Evolutionary conservation across 2,888 invertebrate genomes (phyloP).

Genomic region (Chamaedrilus cognettii): DNA sequence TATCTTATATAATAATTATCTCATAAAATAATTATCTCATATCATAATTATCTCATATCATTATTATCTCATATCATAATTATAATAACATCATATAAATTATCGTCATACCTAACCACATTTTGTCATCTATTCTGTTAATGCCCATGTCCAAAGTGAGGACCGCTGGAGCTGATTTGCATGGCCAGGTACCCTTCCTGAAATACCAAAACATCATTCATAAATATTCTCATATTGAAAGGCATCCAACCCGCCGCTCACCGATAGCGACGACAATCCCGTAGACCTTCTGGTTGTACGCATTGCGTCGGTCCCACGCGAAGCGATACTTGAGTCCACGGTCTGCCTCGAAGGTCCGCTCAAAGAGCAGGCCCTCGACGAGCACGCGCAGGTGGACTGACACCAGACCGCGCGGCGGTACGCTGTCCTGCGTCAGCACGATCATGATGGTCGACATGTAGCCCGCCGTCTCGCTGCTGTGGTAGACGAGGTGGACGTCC

Average conservation of each 20-base stretch:
- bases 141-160: no score
- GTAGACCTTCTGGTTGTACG: slow-evolving; percentile 97
- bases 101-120: no score
- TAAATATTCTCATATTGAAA: neutral
- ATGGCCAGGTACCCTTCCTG: no score
- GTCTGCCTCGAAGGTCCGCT: slow-evolving; percentile 93
- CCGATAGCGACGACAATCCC: slow-evolving; percentile 94
- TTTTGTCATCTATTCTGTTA: no score
- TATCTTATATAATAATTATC: no score
- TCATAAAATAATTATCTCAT: no score
- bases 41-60: no score
- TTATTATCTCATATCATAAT: neutral
- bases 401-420: slow-evolving; percentile 49
- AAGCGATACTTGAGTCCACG: slow-evolving; percentile 93
- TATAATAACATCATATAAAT: no score
- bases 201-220: neutral
- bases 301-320: slow-evolving; percentile 97
- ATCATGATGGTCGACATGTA: slow-evolving; percentile 87
- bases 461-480: slow-evolving; percentile 91
- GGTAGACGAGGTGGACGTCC: slow-evolving; percentile 89
- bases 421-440: slow-evolving; percentile 53
- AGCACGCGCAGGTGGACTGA: slow-evolving; percentile 83
- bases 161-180: no score
- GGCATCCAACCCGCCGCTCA: slow-evolving; percentile 59
- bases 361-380: slow-evolving; percentile 88